phyloP scores from a whole-genome alignment of 1,140 invertebrate genomes.

The Ctenoplectra terminalis region DNA sequence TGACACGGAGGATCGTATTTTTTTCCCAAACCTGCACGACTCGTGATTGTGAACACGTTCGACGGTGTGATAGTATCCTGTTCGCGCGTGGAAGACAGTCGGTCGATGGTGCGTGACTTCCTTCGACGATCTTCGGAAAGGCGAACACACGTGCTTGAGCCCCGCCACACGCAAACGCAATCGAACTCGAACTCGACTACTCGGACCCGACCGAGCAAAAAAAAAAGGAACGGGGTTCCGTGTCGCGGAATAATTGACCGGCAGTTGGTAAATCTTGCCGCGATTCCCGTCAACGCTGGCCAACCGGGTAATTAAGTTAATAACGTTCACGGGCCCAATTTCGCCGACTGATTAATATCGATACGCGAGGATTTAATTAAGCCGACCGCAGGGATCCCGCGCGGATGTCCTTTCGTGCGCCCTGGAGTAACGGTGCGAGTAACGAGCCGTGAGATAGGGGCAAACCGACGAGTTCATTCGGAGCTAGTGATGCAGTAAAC shows the following conservation, averaged over 20 bases:
- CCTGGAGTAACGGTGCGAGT: not conserved
- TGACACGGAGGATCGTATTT: too few species aligned
- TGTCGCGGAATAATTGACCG: not conserved
- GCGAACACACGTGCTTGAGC: constrained; percentile 14
- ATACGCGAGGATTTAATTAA: constrained; percentile 31
- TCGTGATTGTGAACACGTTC: not conserved
- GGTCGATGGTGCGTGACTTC: not conserved
- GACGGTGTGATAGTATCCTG: not conserved
- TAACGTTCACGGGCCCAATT: not conserved
- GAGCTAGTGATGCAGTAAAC: constrained; percentile 46
- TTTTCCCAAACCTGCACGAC: not conserved
- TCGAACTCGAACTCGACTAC: not conserved
- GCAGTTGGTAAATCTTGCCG: not conserved
- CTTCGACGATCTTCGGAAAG: not conserved
- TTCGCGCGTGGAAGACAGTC: not conserved
- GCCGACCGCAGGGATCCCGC: not conserved
- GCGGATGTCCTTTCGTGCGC: not conserved
- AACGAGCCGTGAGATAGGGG: constrained; percentile 40
- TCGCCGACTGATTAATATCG: constrained; percentile 19
- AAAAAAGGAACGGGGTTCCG: not conserved
- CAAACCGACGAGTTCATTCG: constrained; percentile 38
- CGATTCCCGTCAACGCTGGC: too few species aligned
- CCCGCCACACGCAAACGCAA: not conserved
- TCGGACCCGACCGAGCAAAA: not conserved
- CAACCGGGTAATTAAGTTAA: not conserved